Base-by-base conservation (phyloP, 2,113 vertebrate species). In the Campylorhamphus procurvoides region DNA sequence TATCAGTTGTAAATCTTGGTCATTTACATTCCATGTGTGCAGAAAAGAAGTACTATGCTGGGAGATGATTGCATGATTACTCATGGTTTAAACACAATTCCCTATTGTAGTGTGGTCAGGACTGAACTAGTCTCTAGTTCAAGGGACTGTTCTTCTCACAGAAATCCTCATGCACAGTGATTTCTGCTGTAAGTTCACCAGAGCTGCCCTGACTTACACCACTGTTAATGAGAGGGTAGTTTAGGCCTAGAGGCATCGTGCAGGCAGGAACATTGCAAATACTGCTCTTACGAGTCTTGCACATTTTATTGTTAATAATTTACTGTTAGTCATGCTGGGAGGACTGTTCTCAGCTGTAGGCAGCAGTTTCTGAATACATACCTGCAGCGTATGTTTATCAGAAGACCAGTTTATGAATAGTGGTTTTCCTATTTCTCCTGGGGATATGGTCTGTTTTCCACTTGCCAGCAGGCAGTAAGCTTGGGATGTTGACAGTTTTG, bases 71-170 rank as follows among this genome's bases (percentile, higher is more conserved):
- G 87, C 83, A 88, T 49, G 94, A 95, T 96, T 94, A 92, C 92
- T 94, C 92, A 94, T 89, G 92, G 95, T 66, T 96, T 95, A 92
- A 96, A 95, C 90, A 96, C 96, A 96, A 92, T 95, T 96, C 92
- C 66, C 94, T 81, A 93, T 96, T 93, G 93, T 93, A 75, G 94
- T 93, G 88, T 3, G 69, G 96, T 96, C 95, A 93, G 93, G 94
- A 93, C 92, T 92, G 90, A 97, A 96, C 93, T 96, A 88, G 94
- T 84, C 90, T 88, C 90, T 80, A 58, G 76, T 96, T 91, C 67
- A 74, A 42, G 93, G 67, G 81, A 63, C 93, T 86, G 75, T 93
- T 95, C 84, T 93, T 93, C 89, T 95, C 83, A 44, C 79, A 95
- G 85, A 93, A 94, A 88, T 90, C 89, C 81, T 95, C 77, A 85